Percentiles rank a stretch among this genome's conserved stretches.
These are phyloP conservation scores for Syrphus vitripennis DNA, from an alignment of 2,888 invertebrate genomes.

Conservation along the genomic window DNA sequence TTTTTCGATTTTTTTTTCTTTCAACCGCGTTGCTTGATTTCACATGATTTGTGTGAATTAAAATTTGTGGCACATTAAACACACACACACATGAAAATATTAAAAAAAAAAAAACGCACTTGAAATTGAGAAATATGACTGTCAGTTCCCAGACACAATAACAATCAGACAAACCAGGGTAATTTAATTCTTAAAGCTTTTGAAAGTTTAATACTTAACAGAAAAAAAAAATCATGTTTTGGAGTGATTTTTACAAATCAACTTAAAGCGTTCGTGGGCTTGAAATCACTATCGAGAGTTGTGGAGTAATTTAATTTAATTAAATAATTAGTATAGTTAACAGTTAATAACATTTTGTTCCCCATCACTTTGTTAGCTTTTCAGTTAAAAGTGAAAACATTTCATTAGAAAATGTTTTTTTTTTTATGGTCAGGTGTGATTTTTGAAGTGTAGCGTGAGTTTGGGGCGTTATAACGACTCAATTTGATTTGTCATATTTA, in stretches of 20 bases:
- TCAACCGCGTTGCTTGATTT: conserved; percentile 42
- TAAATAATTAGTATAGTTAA: conserved; percentile 15
- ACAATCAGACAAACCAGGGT: background rate
- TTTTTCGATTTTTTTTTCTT: conserved; percentile 5
- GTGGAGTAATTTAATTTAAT: conserved; percentile 19
- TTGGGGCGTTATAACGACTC: background rate
- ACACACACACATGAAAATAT: background rate
- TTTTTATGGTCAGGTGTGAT: background rate
- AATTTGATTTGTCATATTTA: background rate
- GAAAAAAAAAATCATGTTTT: background rate
- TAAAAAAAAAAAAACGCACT: conserved; percentile 28
- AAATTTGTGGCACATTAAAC: conserved; percentile 35
- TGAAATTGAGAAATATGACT: conserved; percentile 55
- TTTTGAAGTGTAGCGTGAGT: background rate
- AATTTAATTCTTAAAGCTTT: conserved; percentile 29
- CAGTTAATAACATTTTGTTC: background rate
- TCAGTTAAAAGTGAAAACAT: background rate
- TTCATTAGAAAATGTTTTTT: background rate
- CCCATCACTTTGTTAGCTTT: background rate
- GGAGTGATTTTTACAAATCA: conserved; percentile 28
- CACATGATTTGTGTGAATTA: conserved; percentile 67
- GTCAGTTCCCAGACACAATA: background rate
- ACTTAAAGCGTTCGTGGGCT: background rate
- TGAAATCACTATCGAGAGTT: background rate
- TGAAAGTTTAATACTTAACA: conserved; percentile 17